Base-by-base conservation (phyloP, 2,113 vertebrate species). In the Paraplagusia blochii region DNA sequence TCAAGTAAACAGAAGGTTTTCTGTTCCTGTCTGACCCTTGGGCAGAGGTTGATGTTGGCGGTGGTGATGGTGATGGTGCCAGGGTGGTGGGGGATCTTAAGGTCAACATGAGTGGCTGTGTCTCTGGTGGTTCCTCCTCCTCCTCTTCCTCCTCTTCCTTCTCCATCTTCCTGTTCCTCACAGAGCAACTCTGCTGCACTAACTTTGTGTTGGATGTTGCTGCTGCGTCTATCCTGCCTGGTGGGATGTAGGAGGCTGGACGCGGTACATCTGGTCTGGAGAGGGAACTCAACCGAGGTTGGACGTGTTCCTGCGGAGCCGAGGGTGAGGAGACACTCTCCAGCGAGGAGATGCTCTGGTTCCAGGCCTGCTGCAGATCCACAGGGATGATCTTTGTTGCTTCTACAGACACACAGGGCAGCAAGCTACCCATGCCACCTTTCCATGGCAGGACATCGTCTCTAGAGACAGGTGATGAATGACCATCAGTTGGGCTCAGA, bases 311-410 rank as follows among this genome's bases (percentile, higher is more conserved):
- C n/a, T 91, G 67, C 0, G 74, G 80, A n/a, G 88, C 87, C 0
- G 93, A 89, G 0, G 95, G 94, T 1, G 95, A 97, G n/a, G 92
- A 91, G 3, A 97, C 86, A 81, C 95, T 97, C 83, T 98, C 96
- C 73, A 97, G 81, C 44, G 96, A 97, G 1, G 95, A 97, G 79
- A 97, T 95, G 86, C 95, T 98, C 89, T 98, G 96, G 86, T 96
- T 94, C 95, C 96, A 98, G 0, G 95, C 93, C 62, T 91, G 91
- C 86, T 97, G 93, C 48, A 97, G 93, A 83, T 97, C 95, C 83
- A 97, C 91, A 0, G 95, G 94, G 82, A 97, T 94, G n/a, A 97
- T 94, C 87, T 98, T 98, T 19, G 93, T 96, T 69, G 95, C 94
- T 86, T 97, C 95, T 16, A 91, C 91, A 8, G 95, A 97, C 76